Evolutionary conservation across 2,113 vertebrate species (phyloP), one percentile per base, ranked within the genome.

Genomic region (Harpagus bidentatus): DNA sequence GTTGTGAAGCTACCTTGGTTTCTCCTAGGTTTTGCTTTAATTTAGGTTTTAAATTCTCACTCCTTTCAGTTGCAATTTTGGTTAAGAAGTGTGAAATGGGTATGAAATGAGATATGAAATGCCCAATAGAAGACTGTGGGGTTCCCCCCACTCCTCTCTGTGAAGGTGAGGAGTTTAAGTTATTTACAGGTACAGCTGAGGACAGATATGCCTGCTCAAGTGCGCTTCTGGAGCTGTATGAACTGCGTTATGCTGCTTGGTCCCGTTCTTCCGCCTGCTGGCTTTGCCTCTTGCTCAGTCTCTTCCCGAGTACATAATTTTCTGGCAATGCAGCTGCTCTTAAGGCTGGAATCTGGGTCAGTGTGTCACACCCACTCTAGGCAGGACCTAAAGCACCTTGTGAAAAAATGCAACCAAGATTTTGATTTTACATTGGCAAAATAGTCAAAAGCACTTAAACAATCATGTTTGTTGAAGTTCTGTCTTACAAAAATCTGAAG

Each of bases 331-430:
- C 36, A 9, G 31, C 86, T 72, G 90, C 42, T 34, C 34, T 25
- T 10, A 38, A 62, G 72, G 77, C 70, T 53, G 65, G 78, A 80
- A 90, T 86, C 77, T 92, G 96, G 96, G 96, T 97, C 97, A 96
- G 77, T 95, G 82, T 95, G 96, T 97, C 95, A 86, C 48, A 36
- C 53, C 78, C 88, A 20, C 58, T 42, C 73, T 4, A 52, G 88
- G 81, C 86, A 89, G 80, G 59, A 28, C 88, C 59, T 81, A 8
- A 53, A 36, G 88, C 77, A 69, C 77, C 87, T 61, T 50, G 56
- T 43, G 48, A 43, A 62, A n/a, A 19, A 25, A 14, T 2, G 7
- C 48, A 38, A 34, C 47, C 72, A 3, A 5, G 18, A 25, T 15
- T 18, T 43, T 19, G 15, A 4, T 42, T 71, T 88, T 74, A 1